Evolutionary conservation across 2,888 invertebrate species (phyloP), one percentile per base, ranked within the genome.

Genomic region (Trissoscelio sp.): DNA sequence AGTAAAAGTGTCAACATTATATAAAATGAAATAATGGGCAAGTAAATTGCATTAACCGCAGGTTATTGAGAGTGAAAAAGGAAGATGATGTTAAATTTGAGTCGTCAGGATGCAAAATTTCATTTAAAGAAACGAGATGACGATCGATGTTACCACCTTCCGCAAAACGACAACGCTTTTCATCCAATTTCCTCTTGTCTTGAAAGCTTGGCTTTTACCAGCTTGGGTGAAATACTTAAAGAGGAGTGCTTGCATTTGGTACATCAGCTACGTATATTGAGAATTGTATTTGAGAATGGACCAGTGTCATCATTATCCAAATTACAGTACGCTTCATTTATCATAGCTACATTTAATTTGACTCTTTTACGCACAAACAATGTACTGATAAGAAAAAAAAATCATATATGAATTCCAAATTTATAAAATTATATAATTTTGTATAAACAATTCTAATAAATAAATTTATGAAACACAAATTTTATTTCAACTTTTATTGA

Each of bases 101-200:
- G 39, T 70, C 46, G 37, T 58, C 37, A 72, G 22, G 57, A 74
- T 74, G 57, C 44, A 67, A 81, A 74, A 75, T 72, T 72, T 72
- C 72, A 77, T 81, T 77, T 70, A 44, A 57, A 74, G 75, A 77
- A 75, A 75, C 64, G 64, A 72, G 73, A 73, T 81, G 78, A 78
- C 81, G 69, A 81, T 78, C 72, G 69, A 78, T 67, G 72, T 77
- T 72, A 72, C 64, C 78, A 60, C 55, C 69, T 78, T 77, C 39
- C 55, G 24, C 39, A 44, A 69, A 81, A 73, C 79, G 77, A 74
- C 60, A 77, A 83, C 79, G 64, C 75, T 73, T 79, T 73, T 79
- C 70, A 81, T 83, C 66, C 75, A 79, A 81, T 81, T 83, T 81
- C 67, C 83, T 79, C 66, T 75, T 75, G 81, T 75, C 81, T 73